Base-by-base conservation (phyloP, 2,797 vertebrate species). In the Chromis chromis region DNA sequence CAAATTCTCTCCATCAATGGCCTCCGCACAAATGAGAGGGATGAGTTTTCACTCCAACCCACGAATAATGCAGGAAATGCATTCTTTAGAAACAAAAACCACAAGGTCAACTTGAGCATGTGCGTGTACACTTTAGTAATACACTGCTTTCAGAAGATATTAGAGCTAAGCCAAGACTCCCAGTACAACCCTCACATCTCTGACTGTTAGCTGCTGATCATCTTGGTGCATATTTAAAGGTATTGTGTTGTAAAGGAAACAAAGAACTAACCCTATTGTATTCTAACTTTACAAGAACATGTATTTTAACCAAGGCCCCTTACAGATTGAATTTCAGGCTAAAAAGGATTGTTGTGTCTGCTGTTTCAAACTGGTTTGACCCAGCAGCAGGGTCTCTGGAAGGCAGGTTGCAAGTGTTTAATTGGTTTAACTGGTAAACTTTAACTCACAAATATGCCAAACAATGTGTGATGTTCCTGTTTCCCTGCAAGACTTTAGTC, bases 1-100 rank as follows among this genome's bases (percentile, higher is more conserved):
- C 42, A 40, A 79, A 89, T 87, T 81, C 79, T 87, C 81, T 50
- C 78, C 78, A 33, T 84, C 79, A 87, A 83, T 82, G 78, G 75
- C 65, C 33, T n/a, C 50, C 49, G 60, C 64, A 88, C 90, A 90
- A 87, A 88, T 80, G 27, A 81, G 60, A 80, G 67, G 74, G 83
- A 84, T 87, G 78, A 76, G 78, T 61, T 88, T 87, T 73, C 82
- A 73, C 74, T 77, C 36, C 6, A 0, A 36, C 6, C 42, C 50
- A 68, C 21, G 3, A 33, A 65, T 62, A 77, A 66, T 64, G 44
- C 59, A 56, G 60, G 12, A 68, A 69, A 62, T 48, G 59, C 69
- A 70, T 72, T 81, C 76, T 76, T 80, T 56, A 60, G 58, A 44
- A 49, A 57, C 8, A 22, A 46, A 54, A 42, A 61, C 11, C 21